Percentiles rank a stretch among this genome's conserved stretches.
These are phyloP conservation scores for Cettia cetti DNA, from an alignment of 2,113 vertebrate genomes.

Conservation along the genomic window DNA sequence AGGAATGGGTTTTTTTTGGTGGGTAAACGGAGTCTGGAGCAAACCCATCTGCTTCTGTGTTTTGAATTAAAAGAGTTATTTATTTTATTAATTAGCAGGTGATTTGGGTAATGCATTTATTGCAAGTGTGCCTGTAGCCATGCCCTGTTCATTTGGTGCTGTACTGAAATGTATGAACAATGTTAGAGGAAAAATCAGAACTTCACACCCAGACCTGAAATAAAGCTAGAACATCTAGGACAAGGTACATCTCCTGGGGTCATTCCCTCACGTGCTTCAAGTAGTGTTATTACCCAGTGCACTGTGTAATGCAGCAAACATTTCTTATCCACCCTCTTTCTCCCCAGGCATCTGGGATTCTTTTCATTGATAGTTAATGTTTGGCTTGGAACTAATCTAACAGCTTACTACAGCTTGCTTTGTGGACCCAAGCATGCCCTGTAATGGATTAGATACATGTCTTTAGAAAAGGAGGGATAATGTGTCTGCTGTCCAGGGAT, in stretches of 20 bases:
- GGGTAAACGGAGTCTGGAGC: neutral
- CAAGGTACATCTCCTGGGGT: neutral
- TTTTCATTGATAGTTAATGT: neutral
- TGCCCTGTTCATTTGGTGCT: neutral
- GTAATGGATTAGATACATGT: neutral
- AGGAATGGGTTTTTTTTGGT: constrained; percentile 1
- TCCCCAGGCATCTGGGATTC: neutral
- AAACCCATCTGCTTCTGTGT: neutral
- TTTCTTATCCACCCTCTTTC: neutral
- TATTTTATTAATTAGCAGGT: neutral
- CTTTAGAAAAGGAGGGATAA: neutral
- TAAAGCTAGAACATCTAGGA: neutral
- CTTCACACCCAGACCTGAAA: neutral
- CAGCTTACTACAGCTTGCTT: neutral
- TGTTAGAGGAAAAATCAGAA: neutral
- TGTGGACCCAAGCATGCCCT: neutral
- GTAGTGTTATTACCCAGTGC: neutral
- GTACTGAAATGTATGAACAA: neutral
- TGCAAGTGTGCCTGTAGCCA: neutral
- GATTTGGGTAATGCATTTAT: neutral
- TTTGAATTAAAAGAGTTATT: neutral
- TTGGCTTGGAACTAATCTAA: constrained; percentile 7
- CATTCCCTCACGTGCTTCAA: neutral
- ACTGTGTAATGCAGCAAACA: neutral
- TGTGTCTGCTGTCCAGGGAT: neutral